These are phyloP conservation scores for Zosterops hypoxanthus DNA, from an alignment of 2,113 vertebrate genomes.

Conservation along the genomic window DNA sequence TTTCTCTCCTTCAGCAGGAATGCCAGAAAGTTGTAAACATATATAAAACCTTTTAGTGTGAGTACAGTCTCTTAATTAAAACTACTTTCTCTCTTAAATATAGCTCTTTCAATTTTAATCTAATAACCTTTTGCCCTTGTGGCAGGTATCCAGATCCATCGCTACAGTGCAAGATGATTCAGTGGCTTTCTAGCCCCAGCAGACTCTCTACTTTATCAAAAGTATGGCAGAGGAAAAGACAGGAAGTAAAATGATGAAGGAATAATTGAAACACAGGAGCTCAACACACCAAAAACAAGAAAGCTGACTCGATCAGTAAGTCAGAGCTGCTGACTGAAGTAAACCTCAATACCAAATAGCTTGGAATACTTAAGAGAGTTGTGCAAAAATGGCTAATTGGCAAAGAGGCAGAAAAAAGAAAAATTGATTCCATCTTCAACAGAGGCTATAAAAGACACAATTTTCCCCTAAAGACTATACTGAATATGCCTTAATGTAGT, in stretches of 20 bases:
- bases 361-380: not conserved
- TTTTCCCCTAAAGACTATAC: not conserved
- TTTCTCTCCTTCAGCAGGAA: not conserved
- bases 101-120: not conserved
- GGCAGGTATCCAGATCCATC: slow-evolving; percentile 13
- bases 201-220: slow-evolving; percentile 18
- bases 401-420: not conserved
- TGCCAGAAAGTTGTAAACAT: slow-evolving; percentile 16
- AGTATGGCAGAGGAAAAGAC: not conserved
- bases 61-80: slow-evolving; percentile 44
- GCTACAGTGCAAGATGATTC: not conserved
- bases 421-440: not conserved
- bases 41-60: not conserved
- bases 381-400: not conserved
- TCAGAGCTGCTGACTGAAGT: not conserved
- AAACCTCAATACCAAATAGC: not conserved
- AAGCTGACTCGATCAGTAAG: not conserved
- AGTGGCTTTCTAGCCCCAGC: not conserved
- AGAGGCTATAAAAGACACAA: not conserved
- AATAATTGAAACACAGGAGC: slow-evolving; percentile 27
- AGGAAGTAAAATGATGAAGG: slow-evolving; percentile 22
- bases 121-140: slow-evolving; percentile 8
- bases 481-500: not conserved
- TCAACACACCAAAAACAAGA: not conserved
- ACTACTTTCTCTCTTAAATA: slow-evolving; percentile 31